Conservation (phyloP, 1,140 invertebrate genomes). For the Listronotus oregonensis region DNA sequence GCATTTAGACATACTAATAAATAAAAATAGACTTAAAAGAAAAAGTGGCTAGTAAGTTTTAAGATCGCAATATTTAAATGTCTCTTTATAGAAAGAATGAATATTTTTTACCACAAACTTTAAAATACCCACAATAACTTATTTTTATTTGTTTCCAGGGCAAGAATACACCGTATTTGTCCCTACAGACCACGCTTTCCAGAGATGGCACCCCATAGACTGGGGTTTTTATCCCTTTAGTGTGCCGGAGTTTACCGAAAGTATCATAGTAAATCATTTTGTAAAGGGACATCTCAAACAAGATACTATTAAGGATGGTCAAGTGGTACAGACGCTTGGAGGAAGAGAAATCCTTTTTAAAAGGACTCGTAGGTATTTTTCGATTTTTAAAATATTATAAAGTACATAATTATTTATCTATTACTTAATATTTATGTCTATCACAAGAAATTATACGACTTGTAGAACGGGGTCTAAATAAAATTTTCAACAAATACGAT, state of each 20-base stretch:
- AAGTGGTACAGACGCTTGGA: slow-evolving; percentile 61
- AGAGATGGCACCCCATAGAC: slow-evolving; percentile 70
- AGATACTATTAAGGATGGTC: slow-evolving; percentile 61
- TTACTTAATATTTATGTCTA: too few species aligned
- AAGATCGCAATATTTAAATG: too few species aligned
- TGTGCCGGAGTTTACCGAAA: slow-evolving; percentile 68
- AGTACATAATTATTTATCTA: background rate
- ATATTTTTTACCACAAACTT: too few species aligned
- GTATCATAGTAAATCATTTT: slow-evolving; percentile 66
- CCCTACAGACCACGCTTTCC: slow-evolving; percentile 68
- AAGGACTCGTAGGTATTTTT: slow-evolving; percentile 60
- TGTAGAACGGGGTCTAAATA: too few species aligned
- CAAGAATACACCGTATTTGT: slow-evolving; percentile 67
- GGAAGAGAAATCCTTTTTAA: slow-evolving; percentile 62
- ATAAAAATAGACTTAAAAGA: too few species aligned
- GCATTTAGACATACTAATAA: too few species aligned
- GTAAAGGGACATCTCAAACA: slow-evolving; percentile 63
- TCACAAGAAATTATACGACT: too few species aligned
- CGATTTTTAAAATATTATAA: slow-evolving; percentile 11
- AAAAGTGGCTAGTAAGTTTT: too few species aligned
- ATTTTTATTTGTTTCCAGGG: slow-evolving; percentile 53
- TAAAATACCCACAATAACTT: too few species aligned
- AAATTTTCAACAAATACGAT: too few species aligned
- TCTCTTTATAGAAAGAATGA: too few species aligned
- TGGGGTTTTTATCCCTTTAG: slow-evolving; percentile 73